Conservation (phyloP, 30 jellyfish, hydroid and myxozoan species). For the Nemopilema nomurai region DNA sequence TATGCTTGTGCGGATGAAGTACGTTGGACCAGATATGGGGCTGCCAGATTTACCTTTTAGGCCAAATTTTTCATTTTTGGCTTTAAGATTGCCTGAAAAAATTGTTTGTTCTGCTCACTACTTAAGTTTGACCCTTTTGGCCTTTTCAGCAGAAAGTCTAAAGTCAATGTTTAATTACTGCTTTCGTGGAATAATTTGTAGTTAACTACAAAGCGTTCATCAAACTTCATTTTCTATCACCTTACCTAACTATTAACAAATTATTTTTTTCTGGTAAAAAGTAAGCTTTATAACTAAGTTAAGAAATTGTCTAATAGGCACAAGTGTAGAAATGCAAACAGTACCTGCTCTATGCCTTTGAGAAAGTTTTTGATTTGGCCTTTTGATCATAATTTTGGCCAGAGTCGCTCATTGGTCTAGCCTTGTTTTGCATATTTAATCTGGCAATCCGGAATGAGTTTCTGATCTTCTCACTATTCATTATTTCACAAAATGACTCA, state of each 20-base stretch:
- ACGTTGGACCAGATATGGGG: slow-evolving; percentile 11
- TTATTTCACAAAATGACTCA: neutral
- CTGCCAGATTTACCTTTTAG: neutral
- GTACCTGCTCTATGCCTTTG: neutral
- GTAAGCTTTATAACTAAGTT: neutral
- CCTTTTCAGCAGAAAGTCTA: neutral
- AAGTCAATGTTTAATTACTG: neutral
- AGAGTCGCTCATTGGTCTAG: neutral
- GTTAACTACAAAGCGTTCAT: neutral
- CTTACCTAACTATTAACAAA: neutral
- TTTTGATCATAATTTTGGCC: neutral
- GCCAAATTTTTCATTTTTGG: neutral
- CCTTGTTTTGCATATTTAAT: neutral
- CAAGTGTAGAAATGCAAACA: neutral
- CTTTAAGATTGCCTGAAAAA: neutral
- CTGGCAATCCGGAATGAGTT: neutral
- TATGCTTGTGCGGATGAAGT: slow-evolving; percentile 36
- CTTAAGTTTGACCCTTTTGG: neutral
- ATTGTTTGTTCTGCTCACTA: neutral
- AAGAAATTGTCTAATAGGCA: neutral
- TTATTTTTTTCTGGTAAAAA: neutral
- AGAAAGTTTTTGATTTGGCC: neutral
- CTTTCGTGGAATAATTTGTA: neutral
- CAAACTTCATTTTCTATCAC: neutral
- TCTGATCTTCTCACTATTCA: neutral